These are phyloP conservation scores for Anaspis maculata DNA, from an alignment of 2,888 invertebrate species.

Conservation along the genomic window DNA sequence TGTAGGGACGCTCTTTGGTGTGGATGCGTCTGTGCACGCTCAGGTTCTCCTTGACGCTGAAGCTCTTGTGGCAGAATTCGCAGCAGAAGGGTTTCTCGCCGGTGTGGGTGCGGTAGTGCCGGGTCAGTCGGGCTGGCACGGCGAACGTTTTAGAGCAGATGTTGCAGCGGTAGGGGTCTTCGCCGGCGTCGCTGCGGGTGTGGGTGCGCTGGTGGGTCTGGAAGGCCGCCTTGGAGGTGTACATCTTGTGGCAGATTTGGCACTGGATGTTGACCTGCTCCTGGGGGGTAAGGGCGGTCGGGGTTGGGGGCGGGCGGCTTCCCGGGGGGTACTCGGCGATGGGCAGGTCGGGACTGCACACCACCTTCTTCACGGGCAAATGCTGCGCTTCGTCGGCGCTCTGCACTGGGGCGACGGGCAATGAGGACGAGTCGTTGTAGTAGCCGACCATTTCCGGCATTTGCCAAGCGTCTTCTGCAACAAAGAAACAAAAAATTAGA, in stretches of 20 bases:
- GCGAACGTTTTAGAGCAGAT: constrained; percentile 87
- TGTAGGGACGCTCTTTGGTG: constrained; percentile 85
- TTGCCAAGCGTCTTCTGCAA: constrained; percentile 45
- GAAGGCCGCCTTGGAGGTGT: constrained; percentile 34
- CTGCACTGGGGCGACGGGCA: constrained; percentile 38
- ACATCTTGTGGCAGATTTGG: constrained; percentile 40
- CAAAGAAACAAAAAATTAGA: constrained; percentile 28
- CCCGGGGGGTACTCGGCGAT: constrained; percentile 36
- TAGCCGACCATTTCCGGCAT: constrained; percentile 47
- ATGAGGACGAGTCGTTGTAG: constrained; percentile 41
- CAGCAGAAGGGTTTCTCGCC: constrained; percentile 82
- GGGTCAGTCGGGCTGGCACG: constrained; percentile 74
- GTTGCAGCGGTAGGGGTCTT: constrained; percentile 79
- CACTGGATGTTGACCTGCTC: constrained; percentile 33
- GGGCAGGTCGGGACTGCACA: constrained; percentile 53
- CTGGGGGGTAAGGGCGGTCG: constrained; percentile 9
- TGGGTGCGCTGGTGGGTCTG: constrained; percentile 36
- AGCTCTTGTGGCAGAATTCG: constrained; percentile 86
- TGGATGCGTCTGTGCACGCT: constrained; percentile 85
- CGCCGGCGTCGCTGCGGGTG: constrained; percentile 35
- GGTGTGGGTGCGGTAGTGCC: constrained; percentile 84
- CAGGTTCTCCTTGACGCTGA: constrained; percentile 86
- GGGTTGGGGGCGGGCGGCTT: constrained; percentile 15
- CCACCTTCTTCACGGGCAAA: constrained; percentile 44
- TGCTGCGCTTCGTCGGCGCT: constrained; percentile 31